Base-by-base conservation (phyloP, 53 echinoderm and acorn worm species). In the Actinopyga echinites region DNA sequence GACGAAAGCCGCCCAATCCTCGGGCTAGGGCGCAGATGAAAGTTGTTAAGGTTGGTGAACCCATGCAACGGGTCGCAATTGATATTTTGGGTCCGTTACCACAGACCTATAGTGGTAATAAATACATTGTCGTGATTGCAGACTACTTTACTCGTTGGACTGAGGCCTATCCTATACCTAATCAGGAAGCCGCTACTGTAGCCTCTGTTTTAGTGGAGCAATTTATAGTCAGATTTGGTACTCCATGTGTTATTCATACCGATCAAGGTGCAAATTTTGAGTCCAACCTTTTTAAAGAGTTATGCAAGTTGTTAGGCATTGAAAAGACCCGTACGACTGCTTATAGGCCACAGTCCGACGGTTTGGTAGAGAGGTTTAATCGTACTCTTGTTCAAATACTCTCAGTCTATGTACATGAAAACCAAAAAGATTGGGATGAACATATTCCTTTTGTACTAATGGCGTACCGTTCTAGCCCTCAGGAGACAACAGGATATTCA, bases 21-120 rank as follows among this genome's bases (percentile, higher is more conserved):
- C 63, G 23, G 32, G 25, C 42, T 38, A 65, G 30, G 37, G 80
- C 81, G 2, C 81, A 67, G 8, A 73, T 75, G 42, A 44, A 85
- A 59, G 37, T 36, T 31, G 65, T 69, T 28, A 69, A 38, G 59
- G 75, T 75, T 24, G 74, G 85, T n/a, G 85, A 73, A 43, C 75
- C 32, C 9, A 42, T 83, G 49, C 67, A 83, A 7, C 53, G 83
- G 8, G 82, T 82, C 19, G 80, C 82, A 13, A 75, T 85, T 44
- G 87, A 87, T 81, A 82, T 87, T 7, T n/a, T 86, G 28, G 81
- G 87, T 10, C 87, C 87, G 5, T 30, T 86, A 19, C 87, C 81
- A 19, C 80, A 86, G 65, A 80, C 87, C 15, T 66, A 86, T 29
- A 56, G 28, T 25, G 87, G 87, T 25, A 69, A 86, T 26, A 53